phyloP scores from a whole-genome alignment of 2,113 vertebrate genomes.

The Halichoerus grypus region DNA sequence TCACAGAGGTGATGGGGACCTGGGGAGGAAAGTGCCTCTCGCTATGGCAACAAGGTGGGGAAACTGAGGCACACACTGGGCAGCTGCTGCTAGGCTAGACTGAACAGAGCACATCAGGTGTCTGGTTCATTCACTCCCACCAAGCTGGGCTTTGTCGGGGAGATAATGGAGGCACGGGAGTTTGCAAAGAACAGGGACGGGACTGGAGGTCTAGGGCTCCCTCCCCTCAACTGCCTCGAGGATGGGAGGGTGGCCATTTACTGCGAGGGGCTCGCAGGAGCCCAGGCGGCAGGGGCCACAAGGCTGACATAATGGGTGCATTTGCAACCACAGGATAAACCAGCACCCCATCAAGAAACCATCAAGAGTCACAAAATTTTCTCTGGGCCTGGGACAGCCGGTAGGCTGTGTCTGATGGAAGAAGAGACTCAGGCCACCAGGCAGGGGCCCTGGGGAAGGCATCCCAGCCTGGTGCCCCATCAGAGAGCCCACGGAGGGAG shows the following conservation, averaged over 20 bases:
- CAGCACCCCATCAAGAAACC: not conserved
- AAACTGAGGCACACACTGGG: not conserved
- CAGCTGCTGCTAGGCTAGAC: not conserved
- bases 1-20: not conserved
- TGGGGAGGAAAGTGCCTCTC: not conserved
- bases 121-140: not conserved
- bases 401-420: not conserved
- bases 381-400: not conserved
- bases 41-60: not conserved
- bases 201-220: not conserved
- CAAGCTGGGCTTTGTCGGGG: not conserved
- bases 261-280: not conserved
- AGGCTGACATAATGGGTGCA: rapidly evolving
- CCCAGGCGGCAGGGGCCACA: not conserved
- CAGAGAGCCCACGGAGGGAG: not conserved
- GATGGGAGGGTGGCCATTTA: not conserved
- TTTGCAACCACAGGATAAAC: not conserved
- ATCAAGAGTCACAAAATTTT: not conserved
- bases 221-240: not conserved
- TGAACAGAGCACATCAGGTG: rapidly evolving
- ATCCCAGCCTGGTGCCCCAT: not conserved
- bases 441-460: not conserved
- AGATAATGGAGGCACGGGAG: not conserved
- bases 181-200: rapidly evolving
- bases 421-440: not conserved